These are phyloP conservation scores for Lemur catta DNA, from an alignment of 2,797 vertebrate genomes.

Conservation along the genomic window DNA sequence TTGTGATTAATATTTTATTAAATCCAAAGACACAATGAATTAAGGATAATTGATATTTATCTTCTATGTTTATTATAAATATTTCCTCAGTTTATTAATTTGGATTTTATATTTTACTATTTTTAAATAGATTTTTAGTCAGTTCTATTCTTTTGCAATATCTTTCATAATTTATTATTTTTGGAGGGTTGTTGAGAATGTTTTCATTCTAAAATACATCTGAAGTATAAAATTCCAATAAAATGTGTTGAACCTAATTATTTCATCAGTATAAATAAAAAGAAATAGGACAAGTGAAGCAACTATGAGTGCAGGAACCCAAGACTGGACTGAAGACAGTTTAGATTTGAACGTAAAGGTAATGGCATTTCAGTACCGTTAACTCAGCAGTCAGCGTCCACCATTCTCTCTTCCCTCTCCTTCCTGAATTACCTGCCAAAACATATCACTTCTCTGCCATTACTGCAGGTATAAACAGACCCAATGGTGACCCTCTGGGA, in stretches of 20 bases:
- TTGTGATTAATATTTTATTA: background rate
- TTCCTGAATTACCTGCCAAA: background rate
- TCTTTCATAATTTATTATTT: background rate
- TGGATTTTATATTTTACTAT: background rate
- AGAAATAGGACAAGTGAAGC: background rate
- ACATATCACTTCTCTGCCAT: background rate
- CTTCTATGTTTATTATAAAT: background rate
- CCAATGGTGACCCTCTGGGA: background rate
- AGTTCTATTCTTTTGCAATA: background rate
- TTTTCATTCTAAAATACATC: slow-evolving; percentile 63
- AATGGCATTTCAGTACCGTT: background rate
- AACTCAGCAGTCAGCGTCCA: background rate
- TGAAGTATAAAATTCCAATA: slow-evolving; percentile 42
- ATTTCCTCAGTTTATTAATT: background rate
- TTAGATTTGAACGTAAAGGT: background rate
- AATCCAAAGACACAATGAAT: background rate
- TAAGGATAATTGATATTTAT: background rate
- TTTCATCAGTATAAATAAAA: background rate
- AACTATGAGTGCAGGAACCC: background rate
- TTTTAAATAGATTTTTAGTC: background rate
- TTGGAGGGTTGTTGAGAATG: background rate
- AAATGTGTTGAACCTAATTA: background rate
- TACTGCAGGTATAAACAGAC: background rate
- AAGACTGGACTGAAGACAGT: background rate
- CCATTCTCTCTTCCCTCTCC: background rate